Evolutionary conservation across 2,113 vertebrate species (phyloP).

Genomic region (Tichodroma muraria): DNA sequence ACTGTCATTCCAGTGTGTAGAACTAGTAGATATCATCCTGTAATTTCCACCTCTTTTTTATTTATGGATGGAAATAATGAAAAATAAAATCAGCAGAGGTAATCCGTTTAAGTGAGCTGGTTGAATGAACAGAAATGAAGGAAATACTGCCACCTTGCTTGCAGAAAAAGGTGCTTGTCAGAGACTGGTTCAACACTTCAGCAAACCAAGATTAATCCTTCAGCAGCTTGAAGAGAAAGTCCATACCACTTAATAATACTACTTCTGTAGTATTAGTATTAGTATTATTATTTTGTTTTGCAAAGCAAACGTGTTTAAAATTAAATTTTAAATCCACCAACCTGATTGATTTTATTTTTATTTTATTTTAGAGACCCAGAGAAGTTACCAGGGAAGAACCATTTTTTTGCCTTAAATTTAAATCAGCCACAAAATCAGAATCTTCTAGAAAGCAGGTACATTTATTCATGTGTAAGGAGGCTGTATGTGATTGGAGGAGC

Average conservation of each 20-base stretch:
- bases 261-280: not conserved
- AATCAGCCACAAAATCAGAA: not conserved
- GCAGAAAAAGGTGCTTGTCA: not conserved
- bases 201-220: not conserved
- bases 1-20: not conserved
- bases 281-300: not conserved
- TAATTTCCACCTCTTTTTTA: not conserved
- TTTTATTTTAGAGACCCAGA: not conserved
- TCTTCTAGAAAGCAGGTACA: not conserved
- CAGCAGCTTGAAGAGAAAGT: not conserved
- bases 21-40: not conserved
- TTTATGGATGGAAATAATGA: not conserved
- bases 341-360: not conserved
- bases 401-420: not conserved
- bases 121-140: not conserved
- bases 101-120: not conserved
- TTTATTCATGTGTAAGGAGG: not conserved
- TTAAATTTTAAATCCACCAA: not conserved
- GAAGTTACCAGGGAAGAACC: not conserved
- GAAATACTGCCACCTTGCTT: not conserved
- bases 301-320: not conserved
- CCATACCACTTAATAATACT: not conserved
- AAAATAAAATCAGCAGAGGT: not conserved
- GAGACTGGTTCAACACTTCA: not conserved
- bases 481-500: not conserved